Evolutionary conservation across 2,113 vertebrate species (phyloP).

Genomic region (Atractosteus spatula): DNA sequence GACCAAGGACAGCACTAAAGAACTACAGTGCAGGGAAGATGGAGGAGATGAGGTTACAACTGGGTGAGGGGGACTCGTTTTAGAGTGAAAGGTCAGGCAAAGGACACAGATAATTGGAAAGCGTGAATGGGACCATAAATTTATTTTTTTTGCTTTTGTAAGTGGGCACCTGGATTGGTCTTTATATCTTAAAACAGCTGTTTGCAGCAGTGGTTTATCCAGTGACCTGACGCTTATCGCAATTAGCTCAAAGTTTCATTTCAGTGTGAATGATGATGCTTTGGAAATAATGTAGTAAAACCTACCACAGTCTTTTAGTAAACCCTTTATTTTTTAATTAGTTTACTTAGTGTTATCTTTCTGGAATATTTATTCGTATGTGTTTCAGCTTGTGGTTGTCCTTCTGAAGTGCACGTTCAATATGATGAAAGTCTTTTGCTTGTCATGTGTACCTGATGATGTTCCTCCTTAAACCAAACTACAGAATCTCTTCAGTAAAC

Average conservation of each 20-base stretch:
- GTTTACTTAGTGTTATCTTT: too few species aligned
- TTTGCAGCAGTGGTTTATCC: conserved; percentile 43
- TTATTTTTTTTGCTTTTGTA: conserved; percentile 5
- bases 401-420: too few species aligned
- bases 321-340: too few species aligned
- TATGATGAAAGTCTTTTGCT: too few species aligned
- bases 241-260: conserved; percentile 1
- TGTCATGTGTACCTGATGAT: too few species aligned
- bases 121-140: not conserved
- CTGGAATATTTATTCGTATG: too few species aligned
- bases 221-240: conserved; percentile 4
- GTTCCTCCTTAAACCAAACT: too few species aligned
- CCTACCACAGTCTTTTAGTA: too few species aligned
- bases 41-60: conserved; percentile 14
- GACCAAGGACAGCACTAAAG: conserved; percentile 43
- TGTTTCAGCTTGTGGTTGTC: too few species aligned
- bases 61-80: conserved; percentile 22
- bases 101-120: conserved; percentile 15
- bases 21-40: conserved; percentile 16
- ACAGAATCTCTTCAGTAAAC: too few species aligned
- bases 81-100: conserved; percentile 32
- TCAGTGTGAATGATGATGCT: not conserved
- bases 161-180: conserved; percentile 19
- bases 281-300: too few species aligned
- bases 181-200: conserved; percentile 53